Evolutionary conservation across 2,113 vertebrate species (phyloP).

Genomic region (Phaethornis superciliosus): DNA sequence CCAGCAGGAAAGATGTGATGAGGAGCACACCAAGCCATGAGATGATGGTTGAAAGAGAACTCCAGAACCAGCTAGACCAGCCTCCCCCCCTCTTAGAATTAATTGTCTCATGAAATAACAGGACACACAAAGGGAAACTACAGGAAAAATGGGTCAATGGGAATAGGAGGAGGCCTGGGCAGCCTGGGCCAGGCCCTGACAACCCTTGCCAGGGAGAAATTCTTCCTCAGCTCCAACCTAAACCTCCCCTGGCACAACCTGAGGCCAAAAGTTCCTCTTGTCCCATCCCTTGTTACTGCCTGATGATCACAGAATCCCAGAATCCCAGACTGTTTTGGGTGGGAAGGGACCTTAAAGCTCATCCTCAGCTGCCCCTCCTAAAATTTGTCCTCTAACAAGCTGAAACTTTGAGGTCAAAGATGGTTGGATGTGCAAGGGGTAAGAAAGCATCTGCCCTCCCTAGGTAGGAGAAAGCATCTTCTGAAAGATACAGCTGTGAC

Average conservation of each 20-base stretch:
- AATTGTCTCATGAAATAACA: accelerated
- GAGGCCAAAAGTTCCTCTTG: too few species aligned
- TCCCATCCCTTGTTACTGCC: too few species aligned
- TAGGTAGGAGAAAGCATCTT: not conserved
- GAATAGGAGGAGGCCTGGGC: not conserved
- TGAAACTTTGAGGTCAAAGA: not conserved
- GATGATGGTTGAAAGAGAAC: not conserved
- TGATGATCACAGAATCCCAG: too few species aligned
- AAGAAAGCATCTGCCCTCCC: not conserved
- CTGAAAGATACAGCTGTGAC: not conserved
- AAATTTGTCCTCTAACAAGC: too few species aligned
- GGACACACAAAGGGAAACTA: accelerated
- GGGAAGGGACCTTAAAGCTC: too few species aligned
- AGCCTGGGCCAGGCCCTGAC: too few species aligned
- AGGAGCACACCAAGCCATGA: not conserved
- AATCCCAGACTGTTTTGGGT: too few species aligned
- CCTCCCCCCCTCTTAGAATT: not conserved
- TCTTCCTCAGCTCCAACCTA: too few species aligned
- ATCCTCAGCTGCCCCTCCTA: too few species aligned
- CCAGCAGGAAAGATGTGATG: not conserved
- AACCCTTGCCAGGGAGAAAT: too few species aligned
- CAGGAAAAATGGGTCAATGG: not conserved
- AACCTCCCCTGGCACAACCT: too few species aligned
- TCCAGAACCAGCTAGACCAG: not conserved
- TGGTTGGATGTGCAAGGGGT: accelerated